A percentile compares a stretch with the other conserved stretches of the same genome.
Evolutionary conservation across 2,888 invertebrate species (phyloP).

Genomic region (Temnothorax rugatulus): DNA sequence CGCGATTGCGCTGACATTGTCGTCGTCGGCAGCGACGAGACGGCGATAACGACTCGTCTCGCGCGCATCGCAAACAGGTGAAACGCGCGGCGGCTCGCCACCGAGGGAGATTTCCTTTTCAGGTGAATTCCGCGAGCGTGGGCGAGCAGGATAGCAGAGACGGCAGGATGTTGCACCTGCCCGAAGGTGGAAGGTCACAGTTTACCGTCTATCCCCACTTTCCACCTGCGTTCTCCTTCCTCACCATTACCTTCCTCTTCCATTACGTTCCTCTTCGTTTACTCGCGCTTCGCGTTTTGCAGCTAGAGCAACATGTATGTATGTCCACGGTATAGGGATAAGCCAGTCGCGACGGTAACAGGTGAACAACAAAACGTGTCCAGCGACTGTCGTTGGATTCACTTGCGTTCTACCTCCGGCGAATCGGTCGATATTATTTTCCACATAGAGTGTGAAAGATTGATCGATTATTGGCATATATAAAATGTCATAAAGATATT

Average conservation of each 20-base stretch:
- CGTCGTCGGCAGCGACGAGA: slow-evolving; percentile 10
- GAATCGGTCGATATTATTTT: not conserved
- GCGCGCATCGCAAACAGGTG: slow-evolving; percentile 56
- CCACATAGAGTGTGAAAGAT: not conserved
- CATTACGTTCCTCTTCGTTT: slow-evolving; percentile 19
- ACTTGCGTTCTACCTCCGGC: not conserved
- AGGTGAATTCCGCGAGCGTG: slow-evolving; percentile 83
- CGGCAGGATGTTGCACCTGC: slow-evolving; percentile 70
- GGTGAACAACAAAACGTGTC: slow-evolving; percentile 75
- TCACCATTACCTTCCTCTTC: slow-evolving; percentile 32
- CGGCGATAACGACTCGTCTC: slow-evolving; percentile 43
- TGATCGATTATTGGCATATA: not conserved
- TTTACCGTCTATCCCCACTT: slow-evolving; percentile 58
- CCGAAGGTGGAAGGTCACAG: slow-evolving; percentile 74
- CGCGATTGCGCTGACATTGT: slow-evolving; percentile 35
- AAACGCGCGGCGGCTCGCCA: slow-evolving; percentile 34
- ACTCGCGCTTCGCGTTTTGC: slow-evolving; percentile 23
- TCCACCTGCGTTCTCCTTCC: slow-evolving; percentile 52
- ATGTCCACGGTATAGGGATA: slow-evolving; percentile 74
- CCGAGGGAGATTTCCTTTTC: slow-evolving; percentile 82
- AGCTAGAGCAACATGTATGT: slow-evolving; percentile 33
- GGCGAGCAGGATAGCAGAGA: slow-evolving; percentile 81
- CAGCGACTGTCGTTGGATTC: not conserved
- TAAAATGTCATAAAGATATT: not conserved
- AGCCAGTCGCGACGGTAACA: slow-evolving; percentile 74